Base-by-base conservation (phyloP, 2,113 vertebrate species). In the Athene cunicularia region DNA sequence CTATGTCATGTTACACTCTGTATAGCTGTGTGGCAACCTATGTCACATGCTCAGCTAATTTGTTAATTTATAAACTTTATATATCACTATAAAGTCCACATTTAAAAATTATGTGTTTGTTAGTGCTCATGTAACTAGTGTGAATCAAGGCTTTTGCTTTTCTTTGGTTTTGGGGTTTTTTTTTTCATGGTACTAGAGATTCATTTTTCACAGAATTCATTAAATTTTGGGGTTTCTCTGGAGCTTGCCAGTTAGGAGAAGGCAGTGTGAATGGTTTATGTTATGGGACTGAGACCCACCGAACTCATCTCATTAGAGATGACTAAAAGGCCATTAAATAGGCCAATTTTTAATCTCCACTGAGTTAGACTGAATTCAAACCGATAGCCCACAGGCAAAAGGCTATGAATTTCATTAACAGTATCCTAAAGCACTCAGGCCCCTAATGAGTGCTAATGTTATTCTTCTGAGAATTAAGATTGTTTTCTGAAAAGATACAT, bases 401-500 rank as follows among this genome's bases (percentile, higher is more conserved):
- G 86, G 80, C 90, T 92, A 74, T 95, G 94, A 96, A 95, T 97
- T 95, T 80, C 96, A 97, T 97, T 95, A 97, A 84, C 76, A 50
- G 66, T 79, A 75, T 70, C 97, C 94, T 80, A 74, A 94, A 92
- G 86, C 88, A 75, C 60, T 89, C 27, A 58, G 89, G 77, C 76
- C 94, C 64, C 77, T 96, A 95, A 97, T 96, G 75, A 94, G 85
- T 74, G 92, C 92, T 97, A 90, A 96, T 92, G 90, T 94, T 96
- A 94, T 87, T 96, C 95, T 95, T 91, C 66, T 87, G 93, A 95
- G 96, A 96, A 82, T 96, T 93, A 92, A 92, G 92, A 95, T 93
- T 95, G 79, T 96, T 97, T 96, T 95, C 81, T 95, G 96, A 97
- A 96, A 95, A 92, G 90, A 92, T 45, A 93, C 85, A 94, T 95